Evolutionary conservation across 2,888 invertebrate species (phyloP).

Genomic region (Patella ulyssiponensis): DNA sequence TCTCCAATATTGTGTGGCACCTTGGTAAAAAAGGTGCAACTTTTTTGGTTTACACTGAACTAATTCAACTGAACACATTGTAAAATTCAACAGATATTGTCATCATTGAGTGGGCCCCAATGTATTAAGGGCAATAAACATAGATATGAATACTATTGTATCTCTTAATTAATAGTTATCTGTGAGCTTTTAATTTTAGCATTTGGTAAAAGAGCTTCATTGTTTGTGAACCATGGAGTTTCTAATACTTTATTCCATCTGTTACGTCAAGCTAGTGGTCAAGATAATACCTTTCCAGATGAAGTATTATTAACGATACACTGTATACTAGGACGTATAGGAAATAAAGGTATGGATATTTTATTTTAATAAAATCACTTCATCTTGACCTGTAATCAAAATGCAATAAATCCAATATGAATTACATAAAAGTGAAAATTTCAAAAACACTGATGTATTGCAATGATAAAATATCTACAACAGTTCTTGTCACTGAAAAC

Average conservation of each 20-base stretch:
- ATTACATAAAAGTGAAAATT: no score
- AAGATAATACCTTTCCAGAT: conserved; percentile 52
- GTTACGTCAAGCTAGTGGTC: conserved; percentile 56
- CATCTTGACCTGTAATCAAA: no score
- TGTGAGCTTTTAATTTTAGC: conserved; percentile 47
- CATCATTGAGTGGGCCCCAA: background rate
- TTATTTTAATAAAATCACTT: no score
- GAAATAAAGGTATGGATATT: conserved; percentile 64
- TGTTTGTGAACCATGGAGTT: conserved; percentile 65
- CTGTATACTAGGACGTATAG: conserved; percentile 65
- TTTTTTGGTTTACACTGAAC: no score
- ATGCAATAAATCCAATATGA: no score
- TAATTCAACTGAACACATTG: background rate
- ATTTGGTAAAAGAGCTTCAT: conserved; percentile 59
- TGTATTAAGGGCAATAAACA: background rate
- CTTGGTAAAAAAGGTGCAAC: no score
- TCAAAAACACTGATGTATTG: no score
- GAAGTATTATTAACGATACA: conserved; percentile 63
- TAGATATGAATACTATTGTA: background rate
- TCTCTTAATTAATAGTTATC: background rate
- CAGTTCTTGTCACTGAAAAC: no score
- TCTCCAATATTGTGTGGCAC: no score
- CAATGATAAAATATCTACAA: no score
- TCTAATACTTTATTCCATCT: conserved; percentile 64
- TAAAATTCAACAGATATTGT: background rate